phyloP scores from a whole-genome alignment of 2,888 invertebrate genomes.

The Mimachlamys varia region DNA sequence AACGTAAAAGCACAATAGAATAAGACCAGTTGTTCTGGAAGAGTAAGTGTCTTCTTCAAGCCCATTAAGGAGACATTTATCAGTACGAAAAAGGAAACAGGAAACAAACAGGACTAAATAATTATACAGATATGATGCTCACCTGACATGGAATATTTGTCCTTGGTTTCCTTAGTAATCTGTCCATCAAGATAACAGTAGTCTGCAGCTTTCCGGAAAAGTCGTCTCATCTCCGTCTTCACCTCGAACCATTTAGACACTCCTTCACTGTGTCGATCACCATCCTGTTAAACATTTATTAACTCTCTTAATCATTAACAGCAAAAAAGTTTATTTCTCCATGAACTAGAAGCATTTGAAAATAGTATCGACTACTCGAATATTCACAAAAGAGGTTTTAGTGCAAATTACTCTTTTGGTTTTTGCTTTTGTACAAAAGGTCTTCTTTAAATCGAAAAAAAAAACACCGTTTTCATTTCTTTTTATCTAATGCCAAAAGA shows the following conservation, averaged over 20 bases:
- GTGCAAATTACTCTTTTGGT: too few species aligned
- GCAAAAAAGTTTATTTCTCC: too few species aligned
- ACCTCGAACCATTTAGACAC: conserved; percentile 66
- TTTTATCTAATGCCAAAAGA: too few species aligned
- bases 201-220: conserved; percentile 73
- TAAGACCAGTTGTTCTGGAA: too few species aligned
- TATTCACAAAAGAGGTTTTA: too few species aligned
- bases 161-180: conserved; percentile 67
- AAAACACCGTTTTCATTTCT: too few species aligned
- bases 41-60: too few species aligned
- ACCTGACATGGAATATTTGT: conserved; percentile 72
- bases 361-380: too few species aligned
- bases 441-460: too few species aligned
- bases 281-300: conserved; percentile 49
- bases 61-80: background rate
- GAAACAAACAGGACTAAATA: background rate
- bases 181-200: conserved; percentile 68
- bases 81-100: background rate
- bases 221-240: conserved; percentile 62
- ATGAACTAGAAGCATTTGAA: too few species aligned
- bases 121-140: conserved; percentile 4
- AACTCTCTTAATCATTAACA: background rate
- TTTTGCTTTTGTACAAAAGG: too few species aligned
- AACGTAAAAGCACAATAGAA: too few species aligned
- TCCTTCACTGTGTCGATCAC: conserved; percentile 51